Conservation (phyloP, 1,140 invertebrate genomes). For the Cydia fagiglandana region DNA sequence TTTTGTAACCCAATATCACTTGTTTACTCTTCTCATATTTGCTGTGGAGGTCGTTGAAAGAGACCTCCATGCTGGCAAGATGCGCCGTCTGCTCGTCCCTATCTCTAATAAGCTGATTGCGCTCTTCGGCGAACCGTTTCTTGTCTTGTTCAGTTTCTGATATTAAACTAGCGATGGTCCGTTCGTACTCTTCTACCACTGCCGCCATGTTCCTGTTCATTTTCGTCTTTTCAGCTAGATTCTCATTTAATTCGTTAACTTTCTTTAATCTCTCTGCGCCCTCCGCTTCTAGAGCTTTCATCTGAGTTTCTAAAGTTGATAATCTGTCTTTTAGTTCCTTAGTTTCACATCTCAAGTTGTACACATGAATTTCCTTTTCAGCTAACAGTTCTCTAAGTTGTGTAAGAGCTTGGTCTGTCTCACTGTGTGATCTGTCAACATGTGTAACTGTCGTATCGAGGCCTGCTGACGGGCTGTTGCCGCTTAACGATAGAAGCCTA, state of each 20-base stretch:
- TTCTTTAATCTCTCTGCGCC: conserved; percentile 60
- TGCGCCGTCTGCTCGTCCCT: conserved; percentile 85
- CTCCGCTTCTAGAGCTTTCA: conserved; percentile 58
- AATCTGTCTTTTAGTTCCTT: conserved; percentile 68
- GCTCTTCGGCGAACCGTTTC: conserved; percentile 68
- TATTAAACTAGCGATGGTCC: conserved; percentile 83
- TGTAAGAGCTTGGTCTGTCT: conserved; percentile 59
- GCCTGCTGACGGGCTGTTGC: conserved; percentile 54
- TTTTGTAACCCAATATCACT: conserved; percentile 70
- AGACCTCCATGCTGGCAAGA: conserved; percentile 86
- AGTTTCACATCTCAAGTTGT: conserved; percentile 62
- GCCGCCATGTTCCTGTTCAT: conserved; percentile 76
- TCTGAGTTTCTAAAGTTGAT: conserved; percentile 59
- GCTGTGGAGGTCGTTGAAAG: conserved; percentile 88
- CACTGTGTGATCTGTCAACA: conserved; percentile 49
- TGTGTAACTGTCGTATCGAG: conserved; percentile 49
- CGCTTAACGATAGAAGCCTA: conserved; percentile 67
- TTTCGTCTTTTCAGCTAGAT: conserved; percentile 60
- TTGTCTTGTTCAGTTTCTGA: conserved; percentile 81
- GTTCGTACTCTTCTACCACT: conserved; percentile 84
- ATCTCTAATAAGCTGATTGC: conserved; percentile 72
- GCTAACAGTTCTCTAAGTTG: conserved; percentile 67
- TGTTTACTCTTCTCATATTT: conserved; percentile 78
- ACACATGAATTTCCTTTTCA: conserved; percentile 70
- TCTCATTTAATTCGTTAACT: conserved; percentile 63